Evolutionary conservation across 2,888 invertebrate species (phyloP), one percentile per base, ranked within the genome.

Genomic region (Ecdyonurus torrentis): DNA sequence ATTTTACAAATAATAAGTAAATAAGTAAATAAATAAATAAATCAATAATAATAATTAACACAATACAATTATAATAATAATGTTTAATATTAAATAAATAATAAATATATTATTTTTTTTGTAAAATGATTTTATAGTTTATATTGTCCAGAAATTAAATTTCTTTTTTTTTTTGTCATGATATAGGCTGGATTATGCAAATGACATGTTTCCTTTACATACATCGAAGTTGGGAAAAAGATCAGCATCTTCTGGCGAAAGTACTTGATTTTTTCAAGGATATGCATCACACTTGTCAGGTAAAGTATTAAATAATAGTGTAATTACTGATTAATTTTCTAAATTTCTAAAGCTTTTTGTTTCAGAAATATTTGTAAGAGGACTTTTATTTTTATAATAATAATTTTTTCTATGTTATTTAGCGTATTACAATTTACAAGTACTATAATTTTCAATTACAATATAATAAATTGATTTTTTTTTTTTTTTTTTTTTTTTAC

Each of bases 101-200:
- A n/a, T n/a, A n/a, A n/a, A n/a, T n/a, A n/a, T n/a, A n/a, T n/a
- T n/a, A n/a, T n/a, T n/a, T n/a, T n/a, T n/a, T n/a, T n/a, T n/a
- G n/a, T n/a, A n/a, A n/a, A n/a, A n/a, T n/a, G n/a, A n/a, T n/a
- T n/a, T n/a, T n/a, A n/a, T n/a, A n/a, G n/a, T n/a, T n/a, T n/a
- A n/a, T n/a, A n/a, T n/a, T n/a, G n/a, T n/a, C n/a, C n/a, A n/a
- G n/a, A n/a, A n/a, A n/a, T n/a, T n/a, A n/a, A n/a, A n/a, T n/a
- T n/a, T n/a, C n/a, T n/a, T n/a, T n/a, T n/a, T n/a, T n/a, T n/a
- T n/a, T n/a, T n/a, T n/a, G n/a, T n/a, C n/a, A n/a, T n/a, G n/a
- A n/a, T n/a, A n/a, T n/a, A 86, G 87, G 87, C 63, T 88, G 88
- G 88, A 88, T 91, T 69, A 93, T 94, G 92, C 91, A 92, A 74